These are phyloP conservation scores for Megaceryle alcyon DNA, from an alignment of 2,797 vertebrate species.

Conservation along the genomic window DNA sequence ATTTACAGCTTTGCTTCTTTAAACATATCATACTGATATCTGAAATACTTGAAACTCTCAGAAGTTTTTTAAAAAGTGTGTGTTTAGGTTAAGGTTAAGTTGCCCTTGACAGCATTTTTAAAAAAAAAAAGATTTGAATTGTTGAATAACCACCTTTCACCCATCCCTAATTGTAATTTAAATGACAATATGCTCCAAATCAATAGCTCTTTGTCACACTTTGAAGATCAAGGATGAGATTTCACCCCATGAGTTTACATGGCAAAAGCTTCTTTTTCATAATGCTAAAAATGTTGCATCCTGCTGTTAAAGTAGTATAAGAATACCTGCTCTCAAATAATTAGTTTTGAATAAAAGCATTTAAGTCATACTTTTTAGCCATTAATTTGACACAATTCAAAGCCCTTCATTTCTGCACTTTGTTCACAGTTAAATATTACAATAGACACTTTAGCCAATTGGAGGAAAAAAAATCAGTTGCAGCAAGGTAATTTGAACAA, in stretches of 20 bases:
- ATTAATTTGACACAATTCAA: conserved; percentile 61
- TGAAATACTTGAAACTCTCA: conserved; percentile 70
- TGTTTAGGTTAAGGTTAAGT: conserved; percentile 83
- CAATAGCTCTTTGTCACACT: conserved; percentile 94
- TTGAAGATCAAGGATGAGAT: conserved; percentile 92
- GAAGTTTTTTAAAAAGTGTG: conserved; percentile 74
- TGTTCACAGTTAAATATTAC: conserved; percentile 44
- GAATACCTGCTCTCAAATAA: conserved; percentile 67
- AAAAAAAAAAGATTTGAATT: conserved; percentile 75
- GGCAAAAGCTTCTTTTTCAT: conserved; percentile 75
- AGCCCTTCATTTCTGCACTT: conserved; percentile 68
- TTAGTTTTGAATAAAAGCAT: conserved; percentile 64
- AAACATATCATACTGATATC: conserved; percentile 69
- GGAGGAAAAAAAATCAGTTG: not conserved
- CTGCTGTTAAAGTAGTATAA: conserved; percentile 69
- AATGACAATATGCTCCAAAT: conserved; percentile 95
- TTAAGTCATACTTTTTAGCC: conserved; percentile 56
- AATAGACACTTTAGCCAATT: conserved; percentile 61
- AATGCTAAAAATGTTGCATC: conserved; percentile 70
- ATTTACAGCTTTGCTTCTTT: conserved; percentile 70
- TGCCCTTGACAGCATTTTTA: conserved; percentile 80
- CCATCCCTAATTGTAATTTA: conserved; percentile 94
- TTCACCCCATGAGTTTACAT: conserved; percentile 83
- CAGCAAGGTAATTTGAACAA: conserved; percentile 21
- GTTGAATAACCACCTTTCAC: conserved; percentile 89